Evolutionary conservation across 2,797 vertebrate species (phyloP).

Genomic region (Buceros bicornis): DNA sequence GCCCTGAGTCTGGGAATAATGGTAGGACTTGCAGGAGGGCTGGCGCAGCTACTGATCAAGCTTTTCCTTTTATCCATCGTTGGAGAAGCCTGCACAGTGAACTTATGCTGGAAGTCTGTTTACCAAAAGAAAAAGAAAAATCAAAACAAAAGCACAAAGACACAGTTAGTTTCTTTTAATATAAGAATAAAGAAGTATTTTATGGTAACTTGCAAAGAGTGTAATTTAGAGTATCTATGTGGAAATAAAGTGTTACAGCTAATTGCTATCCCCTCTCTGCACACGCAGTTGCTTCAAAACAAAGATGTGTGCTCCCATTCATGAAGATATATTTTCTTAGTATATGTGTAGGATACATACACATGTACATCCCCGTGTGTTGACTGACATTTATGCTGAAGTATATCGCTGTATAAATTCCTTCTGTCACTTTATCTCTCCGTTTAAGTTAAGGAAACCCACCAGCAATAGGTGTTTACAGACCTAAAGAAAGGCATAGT

Average conservation of each 20-base stretch:
- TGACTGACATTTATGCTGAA: background rate
- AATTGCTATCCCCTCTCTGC: background rate
- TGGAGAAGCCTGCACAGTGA: conserved; percentile 97
- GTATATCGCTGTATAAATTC: background rate
- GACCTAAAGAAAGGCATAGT: background rate
- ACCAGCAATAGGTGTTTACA: background rate
- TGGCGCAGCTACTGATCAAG: conserved; percentile 89
- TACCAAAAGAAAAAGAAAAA: conserved; percentile 6
- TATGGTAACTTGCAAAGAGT: background rate
- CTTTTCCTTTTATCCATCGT: conserved; percentile 94
- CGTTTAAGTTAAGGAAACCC: background rate
- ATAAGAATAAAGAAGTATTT: background rate
- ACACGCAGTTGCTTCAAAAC: background rate
- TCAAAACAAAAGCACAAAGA: background rate
- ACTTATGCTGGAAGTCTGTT: conserved; percentile 98
- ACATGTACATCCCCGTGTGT: background rate
- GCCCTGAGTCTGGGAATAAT: conserved; percentile 94
- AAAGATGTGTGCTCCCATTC: background rate
- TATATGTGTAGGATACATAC: background rate
- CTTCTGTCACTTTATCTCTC: background rate
- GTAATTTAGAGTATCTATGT: accelerated
- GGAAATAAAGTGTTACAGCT: background rate
- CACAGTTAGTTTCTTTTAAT: background rate
- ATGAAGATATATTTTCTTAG: background rate
- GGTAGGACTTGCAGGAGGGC: conserved; percentile 92